Evolutionary conservation across 2,888 invertebrate species (phyloP), one percentile per base, ranked within the genome.

Genomic region (Heteromyza rotundicornis): DNA sequence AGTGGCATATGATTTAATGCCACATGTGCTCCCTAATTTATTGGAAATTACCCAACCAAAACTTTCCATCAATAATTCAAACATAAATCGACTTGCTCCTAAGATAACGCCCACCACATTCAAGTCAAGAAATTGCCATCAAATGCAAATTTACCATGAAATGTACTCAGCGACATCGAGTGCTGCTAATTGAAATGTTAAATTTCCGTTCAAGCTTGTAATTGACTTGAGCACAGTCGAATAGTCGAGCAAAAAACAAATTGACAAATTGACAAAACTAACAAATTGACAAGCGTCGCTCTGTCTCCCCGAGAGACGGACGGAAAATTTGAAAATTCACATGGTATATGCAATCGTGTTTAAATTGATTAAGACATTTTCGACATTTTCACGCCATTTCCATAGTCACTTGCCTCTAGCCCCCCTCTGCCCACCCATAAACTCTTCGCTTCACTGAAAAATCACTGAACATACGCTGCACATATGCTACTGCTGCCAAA

Each of bases 181-280:
- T 20, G 17, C 47, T 64, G 59, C 70, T 72, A 76, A 80, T 79
- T 79, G 75, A 78, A 79, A 80, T 78, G 74, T 73, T 77, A 74
- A 80, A 81, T 81, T 80, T 81, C 81, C 80, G 81, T 76, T 79
- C 79, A 78, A 70, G 79, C 80, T 74, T 80, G 73, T 80, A 81
- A 81, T 81, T 80, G 80, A 80, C 74, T 80, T 79, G 60, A 66
- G 64, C 44, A 19, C 47, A 55, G 12, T 16, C 20, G 7, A 2
- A 17, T 19, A 14, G 7, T 17, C 47, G 7, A 8, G n/a, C 27
- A 27, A 27, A 14, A 3, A n/a, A 40, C 8, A 40, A 14, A 40
- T 12, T 40, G 40, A 7, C 40, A 40, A 40, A 47, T 47, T 8
- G 19, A 24, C 52, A 50, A n/a, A n/a, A n/a, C 19, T 50, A 19